Conservation (phyloP, 2,888 invertebrate species). For the Xestia sexstrigata region DNA sequence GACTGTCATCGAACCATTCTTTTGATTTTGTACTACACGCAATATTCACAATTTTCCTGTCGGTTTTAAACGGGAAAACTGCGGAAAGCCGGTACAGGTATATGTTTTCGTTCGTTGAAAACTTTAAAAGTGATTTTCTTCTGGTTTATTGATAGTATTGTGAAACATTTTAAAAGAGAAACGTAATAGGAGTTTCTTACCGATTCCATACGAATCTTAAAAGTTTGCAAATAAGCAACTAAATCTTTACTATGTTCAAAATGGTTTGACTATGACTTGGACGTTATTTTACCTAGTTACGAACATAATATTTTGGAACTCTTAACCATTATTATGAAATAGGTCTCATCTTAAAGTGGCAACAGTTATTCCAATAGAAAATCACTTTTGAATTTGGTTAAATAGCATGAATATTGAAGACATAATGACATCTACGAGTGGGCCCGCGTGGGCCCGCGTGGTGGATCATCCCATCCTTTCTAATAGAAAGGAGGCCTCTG, state of each 20-base stretch:
- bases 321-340: too few relatives aligned
- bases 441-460: neutral
- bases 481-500: neutral
- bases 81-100: neutral
- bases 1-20: slow-evolving; percentile 10
- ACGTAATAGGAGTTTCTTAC: neutral
- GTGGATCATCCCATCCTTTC: neutral
- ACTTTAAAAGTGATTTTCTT: neutral
- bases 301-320: too few relatives aligned
- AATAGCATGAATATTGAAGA: too few relatives aligned
- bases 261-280: too few relatives aligned
- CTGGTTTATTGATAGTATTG: neutral
- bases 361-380: neutral
- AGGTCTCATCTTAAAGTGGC: too few relatives aligned
- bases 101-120: too few relatives aligned
- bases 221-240: neutral
- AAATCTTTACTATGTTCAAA: too few relatives aligned
- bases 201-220: neutral
- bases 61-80: neutral
- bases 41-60: slow-evolving; percentile 13
- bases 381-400: neutral
- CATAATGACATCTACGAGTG: too few relatives aligned
- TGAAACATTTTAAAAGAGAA: neutral
- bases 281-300: too few relatives aligned
- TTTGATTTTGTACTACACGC: slow-evolving; percentile 10